Evolutionary conservation across 2,888 invertebrate genomes (phyloP).

Genomic region (Idaea dimidiata): DNA sequence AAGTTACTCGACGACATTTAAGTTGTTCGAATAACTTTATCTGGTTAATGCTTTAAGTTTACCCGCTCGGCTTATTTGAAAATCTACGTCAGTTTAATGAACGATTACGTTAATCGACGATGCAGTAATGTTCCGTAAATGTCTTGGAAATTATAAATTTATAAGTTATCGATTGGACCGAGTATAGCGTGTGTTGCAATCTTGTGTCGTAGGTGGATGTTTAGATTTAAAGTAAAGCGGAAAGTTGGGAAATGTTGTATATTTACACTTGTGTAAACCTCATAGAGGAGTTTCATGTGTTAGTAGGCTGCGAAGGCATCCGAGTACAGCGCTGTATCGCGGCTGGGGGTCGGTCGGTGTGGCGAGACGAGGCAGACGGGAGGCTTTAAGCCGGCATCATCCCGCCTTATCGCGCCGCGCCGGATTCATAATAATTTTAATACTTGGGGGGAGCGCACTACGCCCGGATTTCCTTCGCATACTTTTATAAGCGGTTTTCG

Average conservation of each 20-base stretch:
- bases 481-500: slow-evolving; percentile 64
- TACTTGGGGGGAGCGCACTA: slow-evolving; percentile 50
- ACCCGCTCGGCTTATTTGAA: slow-evolving; percentile 36
- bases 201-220: not conserved
- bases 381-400: slow-evolving; percentile 70
- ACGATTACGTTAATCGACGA: slow-evolving; percentile 23
- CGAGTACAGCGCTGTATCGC: slow-evolving; percentile 62
- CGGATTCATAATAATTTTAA: slow-evolving; percentile 80
- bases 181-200: slow-evolving; percentile 9
- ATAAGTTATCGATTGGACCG: slow-evolving; percentile 21
- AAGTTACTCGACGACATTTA: slow-evolving; percentile 66
- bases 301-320: slow-evolving; percentile 63
- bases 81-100: slow-evolving; percentile 29
- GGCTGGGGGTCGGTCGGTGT: slow-evolving; percentile 35
- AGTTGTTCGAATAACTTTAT: slow-evolving; percentile 74
- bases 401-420: slow-evolving; percentile 64
- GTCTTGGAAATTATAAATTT: slow-evolving; percentile 21
- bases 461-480: slow-evolving; percentile 55
- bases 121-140: slow-evolving; percentile 22
- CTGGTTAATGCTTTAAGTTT: slow-evolving; percentile 69
- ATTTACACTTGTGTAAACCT: slow-evolving; percentile 58
- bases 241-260: slow-evolving; percentile 36
- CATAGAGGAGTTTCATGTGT: slow-evolving; percentile 59
- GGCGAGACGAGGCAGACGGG: slow-evolving; percentile 26
- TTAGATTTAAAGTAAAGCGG: slow-evolving; percentile 10